Conservation (phyloP, 2,113 vertebrate genomes). For the Hyaena hyaena region DNA sequence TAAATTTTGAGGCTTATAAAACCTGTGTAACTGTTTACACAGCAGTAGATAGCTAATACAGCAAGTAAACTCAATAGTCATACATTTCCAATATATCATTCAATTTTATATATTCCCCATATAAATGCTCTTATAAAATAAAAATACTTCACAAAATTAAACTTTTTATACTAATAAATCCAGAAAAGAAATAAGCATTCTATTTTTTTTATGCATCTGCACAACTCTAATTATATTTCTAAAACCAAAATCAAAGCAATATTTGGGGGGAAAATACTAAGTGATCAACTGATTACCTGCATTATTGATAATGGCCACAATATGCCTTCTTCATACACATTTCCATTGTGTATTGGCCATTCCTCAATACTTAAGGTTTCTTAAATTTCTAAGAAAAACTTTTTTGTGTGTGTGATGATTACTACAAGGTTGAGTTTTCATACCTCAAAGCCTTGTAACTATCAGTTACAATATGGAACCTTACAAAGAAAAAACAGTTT, state of each 20-base stretch:
- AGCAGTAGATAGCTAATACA: neutral
- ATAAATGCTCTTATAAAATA: constrained; percentile 2
- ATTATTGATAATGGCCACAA: neutral
- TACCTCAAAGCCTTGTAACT: neutral
- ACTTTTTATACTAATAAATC: neutral
- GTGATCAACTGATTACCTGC: neutral
- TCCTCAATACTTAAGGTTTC: neutral
- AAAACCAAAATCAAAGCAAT: constrained; percentile 16
- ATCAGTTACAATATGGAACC: neutral
- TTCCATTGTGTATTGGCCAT: neutral
- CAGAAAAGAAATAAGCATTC: neutral
- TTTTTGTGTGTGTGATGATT: neutral
- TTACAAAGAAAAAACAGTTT: neutral
- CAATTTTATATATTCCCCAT: neutral
- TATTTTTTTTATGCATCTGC: neutral
- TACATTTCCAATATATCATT: neutral
- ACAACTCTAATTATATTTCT: constrained; percentile 42
- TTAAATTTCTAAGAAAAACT: constrained; percentile 37
- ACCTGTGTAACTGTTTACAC: neutral
- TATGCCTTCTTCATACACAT: neutral
- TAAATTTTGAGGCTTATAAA: neutral
- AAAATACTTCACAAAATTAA: constrained; percentile 18
- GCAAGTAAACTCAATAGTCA: neutral
- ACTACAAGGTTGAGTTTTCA: neutral
- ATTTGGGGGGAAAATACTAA: neutral